Base-by-base conservation (phyloP, 2,113 vertebrate genomes). In the Melanerpes formicivorus region DNA sequence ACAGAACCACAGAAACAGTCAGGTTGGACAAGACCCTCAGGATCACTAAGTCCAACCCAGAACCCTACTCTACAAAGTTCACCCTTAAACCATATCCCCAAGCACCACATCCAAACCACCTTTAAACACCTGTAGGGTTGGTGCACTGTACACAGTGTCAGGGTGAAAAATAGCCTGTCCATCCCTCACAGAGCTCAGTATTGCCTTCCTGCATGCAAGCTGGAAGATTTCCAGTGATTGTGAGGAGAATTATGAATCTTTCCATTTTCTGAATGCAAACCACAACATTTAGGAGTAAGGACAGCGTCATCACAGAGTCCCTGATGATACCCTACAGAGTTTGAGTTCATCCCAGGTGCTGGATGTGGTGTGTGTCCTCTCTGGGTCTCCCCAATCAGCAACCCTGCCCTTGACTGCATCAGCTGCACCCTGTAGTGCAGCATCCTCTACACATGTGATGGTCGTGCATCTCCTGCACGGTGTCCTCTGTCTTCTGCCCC, bases 271-370 rank as follows among this genome's bases (percentile, higher is more conserved):
- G 18, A 26, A n/a, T 23, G n/a, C 87, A 87, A 90, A 87, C 58
- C 64, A 50, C 11, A 42, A 4, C 3, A 54, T 82, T 91, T 73
- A 22, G 14, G 52, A 23, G 13, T 54, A 65, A 60, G 27, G 65
- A 65, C 3, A 2, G 23, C 14, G 15, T 50, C 5, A 7, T 70
- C n/a, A 16, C 14, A 55, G 29, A 29, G 29, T 44, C 15, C 15
- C 4, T 7, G 3, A 29, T 0, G 0, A 11, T 69, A 72, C 18
- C 13, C 42, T 59, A 10, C 25, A 50, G 42, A 14, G 52, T 15
- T 55, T 85, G 56, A 75, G 32, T 67, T 25, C 52, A 27, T 14
- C 19, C 18, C 11, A n/a, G 37, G 42, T 26, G 3, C 44, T 56
- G 54, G 67, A 69, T 1, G 0, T 3, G 7, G 16, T 2, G 0